Evolutionary conservation across 2,888 invertebrate genomes (phyloP).

Genomic region (Pyrrhosoma nymphula): DNA sequence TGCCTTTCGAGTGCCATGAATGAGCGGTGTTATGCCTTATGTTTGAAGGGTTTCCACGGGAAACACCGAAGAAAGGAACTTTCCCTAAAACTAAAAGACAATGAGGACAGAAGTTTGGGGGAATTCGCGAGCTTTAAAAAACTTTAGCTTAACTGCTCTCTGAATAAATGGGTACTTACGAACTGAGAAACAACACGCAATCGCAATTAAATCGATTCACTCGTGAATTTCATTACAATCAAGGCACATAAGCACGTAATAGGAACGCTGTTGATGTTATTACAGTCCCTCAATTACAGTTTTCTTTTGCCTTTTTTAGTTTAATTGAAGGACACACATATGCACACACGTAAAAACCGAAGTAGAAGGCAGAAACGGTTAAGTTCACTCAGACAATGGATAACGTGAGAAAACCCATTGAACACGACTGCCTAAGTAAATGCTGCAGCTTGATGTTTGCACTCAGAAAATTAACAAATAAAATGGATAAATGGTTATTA

Average conservation of each 20-base stretch:
- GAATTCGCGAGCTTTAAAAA: neutral
- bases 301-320: too few species aligned
- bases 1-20: slow-evolving; percentile 28
- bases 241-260: neutral
- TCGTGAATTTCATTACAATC: neutral
- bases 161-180: neutral
- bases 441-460: too few species aligned
- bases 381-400: too few species aligned
- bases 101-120: neutral
- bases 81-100: neutral
- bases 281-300: too few species aligned
- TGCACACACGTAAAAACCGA: too few species aligned
- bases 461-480: too few species aligned
- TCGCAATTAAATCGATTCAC: neutral
- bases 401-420: too few species aligned
- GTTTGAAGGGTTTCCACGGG: slow-evolving; percentile 16
- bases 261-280: too few species aligned
- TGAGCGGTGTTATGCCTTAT: slow-evolving; percentile 28
- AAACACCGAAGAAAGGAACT: neutral
- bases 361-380: too few species aligned
- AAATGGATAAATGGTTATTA: too few species aligned
- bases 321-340: too few species aligned
- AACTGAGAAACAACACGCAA: neutral
- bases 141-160: neutral
- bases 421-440: too few species aligned